Percentiles rank a stretch among this genome's conserved stretches.
Conservation (phyloP, 2,888 invertebrate genomes). For the Carterocephalus palaemon region DNA sequence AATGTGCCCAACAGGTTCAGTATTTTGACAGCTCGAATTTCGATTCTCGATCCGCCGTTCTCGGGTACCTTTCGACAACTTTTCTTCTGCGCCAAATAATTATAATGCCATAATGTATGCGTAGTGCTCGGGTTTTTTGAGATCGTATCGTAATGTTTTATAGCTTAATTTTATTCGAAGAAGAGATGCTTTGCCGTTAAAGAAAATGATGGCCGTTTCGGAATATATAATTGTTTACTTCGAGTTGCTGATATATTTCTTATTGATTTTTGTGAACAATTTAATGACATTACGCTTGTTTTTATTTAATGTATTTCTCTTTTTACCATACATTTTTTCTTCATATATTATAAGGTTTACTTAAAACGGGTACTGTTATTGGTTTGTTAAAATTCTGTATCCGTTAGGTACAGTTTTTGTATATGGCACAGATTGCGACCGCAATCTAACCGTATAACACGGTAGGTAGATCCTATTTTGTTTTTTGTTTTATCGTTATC, state of each 20-base stretch:
- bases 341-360: neutral
- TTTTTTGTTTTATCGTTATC: conserved; percentile 30
- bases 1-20: conserved; percentile 51
- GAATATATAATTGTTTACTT: conserved; percentile 44
- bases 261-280: conserved; percentile 39
- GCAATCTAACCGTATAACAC: conserved; percentile 2
- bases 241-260: conserved; percentile 38
- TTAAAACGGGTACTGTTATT: neutral
- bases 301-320: too few relatives aligned
- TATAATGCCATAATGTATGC: conserved; percentile 55
- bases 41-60: conserved; percentile 38
- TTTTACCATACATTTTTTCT: neutral
- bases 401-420: neutral
- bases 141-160: conserved; percentile 63
- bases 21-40: conserved; percentile 62
- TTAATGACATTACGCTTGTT: conserved; percentile 28
- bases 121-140: conserved; percentile 36
- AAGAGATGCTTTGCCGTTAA: conserved; percentile 33
- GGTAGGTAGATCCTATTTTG: conserved; percentile 8
- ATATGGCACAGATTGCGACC: neutral
- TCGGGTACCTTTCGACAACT: conserved; percentile 41
- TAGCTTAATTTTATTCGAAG: conserved; percentile 57
- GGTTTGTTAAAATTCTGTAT: neutral
- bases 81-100: conserved; percentile 44
- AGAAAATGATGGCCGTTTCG: conserved; percentile 33